Evolutionary conservation across 2,888 invertebrate genomes (phyloP), one percentile per base, ranked within the genome.

Genomic region (Aphrophora alni): DNA sequence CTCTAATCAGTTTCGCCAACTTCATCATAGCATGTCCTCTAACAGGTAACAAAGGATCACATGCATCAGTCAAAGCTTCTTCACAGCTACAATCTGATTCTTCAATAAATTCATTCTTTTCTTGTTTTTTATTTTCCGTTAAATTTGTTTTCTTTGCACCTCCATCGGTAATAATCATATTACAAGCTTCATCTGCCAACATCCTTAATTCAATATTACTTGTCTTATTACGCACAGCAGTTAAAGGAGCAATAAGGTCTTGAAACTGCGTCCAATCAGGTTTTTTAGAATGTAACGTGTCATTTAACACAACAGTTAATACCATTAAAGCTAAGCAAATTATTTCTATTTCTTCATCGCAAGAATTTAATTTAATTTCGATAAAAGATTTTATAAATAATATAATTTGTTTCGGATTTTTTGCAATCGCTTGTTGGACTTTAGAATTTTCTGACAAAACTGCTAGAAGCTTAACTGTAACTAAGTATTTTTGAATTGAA

Each of bases 1-100:
- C 88, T 85, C 93, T 91, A 75, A 97, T 90, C n/a, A 97, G 89
- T 88, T 93, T 93, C 21, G 92, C 92, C 21, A 97, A 88, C 75
- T 91, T 89, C 84, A 96, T 92, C 51, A 97, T 89, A 8, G 94
- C 97, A 88, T 97, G 96, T 14, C 94, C 96, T 87, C 93, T 91
- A 0, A 94, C 92, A n/a, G 96, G 96, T 73, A 97, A 87, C 80
- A 95, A 87, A 28, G 92, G 90, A 89, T 95, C 94, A 86, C 91
- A 91, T 25, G 93, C 89, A 87, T 95, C 93, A 76, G 90, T 88
- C 78, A 95, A 87, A 0, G 94, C 95, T 85, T 90, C 90, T 81
- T 92, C 91, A 85, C 91, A 92, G 70, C 90, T 88, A 76, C 90
- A 89, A 82, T 87, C 86, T 12, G n/a, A 12, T 74, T 68, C 25